Conservation (phyloP, 2,113 vertebrate species). For the Ammodytes dubius region DNA sequence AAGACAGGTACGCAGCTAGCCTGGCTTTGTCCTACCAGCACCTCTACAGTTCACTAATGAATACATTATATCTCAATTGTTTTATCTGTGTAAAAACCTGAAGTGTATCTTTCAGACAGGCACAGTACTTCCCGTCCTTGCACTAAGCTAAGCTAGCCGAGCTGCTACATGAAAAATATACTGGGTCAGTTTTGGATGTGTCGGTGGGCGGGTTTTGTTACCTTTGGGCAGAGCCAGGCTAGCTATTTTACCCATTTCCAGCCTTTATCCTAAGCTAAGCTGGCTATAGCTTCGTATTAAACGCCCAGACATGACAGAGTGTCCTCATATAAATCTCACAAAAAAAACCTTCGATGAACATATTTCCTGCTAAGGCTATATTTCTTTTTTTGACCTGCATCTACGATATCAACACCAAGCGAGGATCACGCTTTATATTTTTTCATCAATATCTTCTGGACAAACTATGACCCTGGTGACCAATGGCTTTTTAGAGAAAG, state of each 20-base stretch:
- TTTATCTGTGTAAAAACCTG: background rate
- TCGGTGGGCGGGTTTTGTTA: background rate
- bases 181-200: background rate
- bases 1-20: background rate
- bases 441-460: background rate
- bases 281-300: background rate
- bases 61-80: background rate
- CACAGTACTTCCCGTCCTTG: background rate
- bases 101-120: background rate
- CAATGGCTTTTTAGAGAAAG: slow-evolving; percentile 3
- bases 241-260: background rate
- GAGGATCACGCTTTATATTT: background rate
- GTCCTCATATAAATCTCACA: background rate
- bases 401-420: background rate
- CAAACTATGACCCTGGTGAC: slow-evolving; percentile 1
- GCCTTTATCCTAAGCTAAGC: background rate
- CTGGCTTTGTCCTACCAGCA: background rate
- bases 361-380: background rate
- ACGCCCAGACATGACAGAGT: background rate
- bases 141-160: background rate
- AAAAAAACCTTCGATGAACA: background rate
- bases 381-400: background rate
- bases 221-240: background rate
- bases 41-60: background rate
- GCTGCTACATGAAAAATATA: no score